These are phyloP conservation scores for Lasiommata megera DNA, from an alignment of 2,888 invertebrate species.

Conservation along the genomic window DNA sequence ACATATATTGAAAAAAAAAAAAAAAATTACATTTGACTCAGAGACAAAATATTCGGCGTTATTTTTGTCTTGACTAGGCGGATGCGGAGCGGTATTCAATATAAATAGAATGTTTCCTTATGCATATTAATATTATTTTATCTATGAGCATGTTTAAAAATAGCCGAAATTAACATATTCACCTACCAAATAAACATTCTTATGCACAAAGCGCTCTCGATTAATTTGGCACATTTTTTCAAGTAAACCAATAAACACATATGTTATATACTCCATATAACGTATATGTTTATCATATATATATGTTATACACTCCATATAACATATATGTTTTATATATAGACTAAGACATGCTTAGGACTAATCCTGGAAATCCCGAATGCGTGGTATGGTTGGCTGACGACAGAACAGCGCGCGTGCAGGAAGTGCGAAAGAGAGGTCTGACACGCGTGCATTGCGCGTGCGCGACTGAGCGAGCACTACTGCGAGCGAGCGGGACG, in stretches of 20 bases:
- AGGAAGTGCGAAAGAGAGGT: conserved; percentile 66
- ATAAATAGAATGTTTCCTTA: background rate
- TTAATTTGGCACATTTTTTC: no score
- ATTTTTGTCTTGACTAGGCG: background rate
- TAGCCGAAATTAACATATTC: background rate
- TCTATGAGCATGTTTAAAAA: background rate
- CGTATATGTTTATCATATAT: no score
- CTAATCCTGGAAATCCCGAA: conserved; percentile 2
- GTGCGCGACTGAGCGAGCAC: conserved; percentile 52
- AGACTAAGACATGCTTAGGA: background rate
- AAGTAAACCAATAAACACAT: no score
- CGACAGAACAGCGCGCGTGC: conserved; percentile 63
- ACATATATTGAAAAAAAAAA: no score
- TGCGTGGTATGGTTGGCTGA: conserved; percentile 38
- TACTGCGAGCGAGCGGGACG: conserved; percentile 44
- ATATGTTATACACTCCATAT: no score
- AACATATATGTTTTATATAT: no score
- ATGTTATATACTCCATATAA: no score
- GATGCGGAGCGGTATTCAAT: background rate
- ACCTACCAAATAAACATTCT: background rate
- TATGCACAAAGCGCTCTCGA: no score
- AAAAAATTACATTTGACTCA: background rate
- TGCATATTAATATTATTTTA: background rate
- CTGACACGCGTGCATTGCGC: conserved; percentile 61
- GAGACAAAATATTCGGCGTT: background rate